Evolutionary conservation across 2,888 invertebrate genomes (phyloP).

Genomic region (Sipha maydis): DNA sequence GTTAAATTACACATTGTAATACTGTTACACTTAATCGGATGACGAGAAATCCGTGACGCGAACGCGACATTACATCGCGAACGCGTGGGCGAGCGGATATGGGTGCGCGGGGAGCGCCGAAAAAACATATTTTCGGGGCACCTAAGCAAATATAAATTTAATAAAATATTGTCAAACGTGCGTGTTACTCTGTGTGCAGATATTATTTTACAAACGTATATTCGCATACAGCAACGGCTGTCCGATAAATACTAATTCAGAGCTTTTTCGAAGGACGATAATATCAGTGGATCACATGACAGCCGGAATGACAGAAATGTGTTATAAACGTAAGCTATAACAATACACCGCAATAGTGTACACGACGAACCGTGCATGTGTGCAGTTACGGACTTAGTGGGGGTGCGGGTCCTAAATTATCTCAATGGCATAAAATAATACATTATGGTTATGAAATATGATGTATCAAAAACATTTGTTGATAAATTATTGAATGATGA

Average conservation of each 20-base stretch:
- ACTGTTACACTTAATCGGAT: neutral
- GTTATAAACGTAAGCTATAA: neutral
- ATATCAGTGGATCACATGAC: neutral
- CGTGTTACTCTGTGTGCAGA: neutral
- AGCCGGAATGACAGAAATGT: neutral
- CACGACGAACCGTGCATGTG: no score
- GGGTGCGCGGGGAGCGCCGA: neutral
- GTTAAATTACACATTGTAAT: neutral
- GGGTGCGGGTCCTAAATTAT: no score
- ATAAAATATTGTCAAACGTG: no score
- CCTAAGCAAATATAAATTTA: slow-evolving; percentile 38
- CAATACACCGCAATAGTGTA: no score
- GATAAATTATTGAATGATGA: no score
- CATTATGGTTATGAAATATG: no score
- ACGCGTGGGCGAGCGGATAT: no score
- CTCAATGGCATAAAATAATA: no score
- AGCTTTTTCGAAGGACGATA: neutral
- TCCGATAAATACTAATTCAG: neutral
- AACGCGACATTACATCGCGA: neutral
- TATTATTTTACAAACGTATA: neutral
- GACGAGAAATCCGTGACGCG: slow-evolving; percentile 1
- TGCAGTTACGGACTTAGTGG: no score
- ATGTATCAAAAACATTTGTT: no score
- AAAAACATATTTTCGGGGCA: slow-evolving; percentile 52
- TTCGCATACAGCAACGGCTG: neutral